Evolutionary conservation across 2,113 vertebrate species (phyloP).

Genomic region (Sceloporus undulatus): DNA sequence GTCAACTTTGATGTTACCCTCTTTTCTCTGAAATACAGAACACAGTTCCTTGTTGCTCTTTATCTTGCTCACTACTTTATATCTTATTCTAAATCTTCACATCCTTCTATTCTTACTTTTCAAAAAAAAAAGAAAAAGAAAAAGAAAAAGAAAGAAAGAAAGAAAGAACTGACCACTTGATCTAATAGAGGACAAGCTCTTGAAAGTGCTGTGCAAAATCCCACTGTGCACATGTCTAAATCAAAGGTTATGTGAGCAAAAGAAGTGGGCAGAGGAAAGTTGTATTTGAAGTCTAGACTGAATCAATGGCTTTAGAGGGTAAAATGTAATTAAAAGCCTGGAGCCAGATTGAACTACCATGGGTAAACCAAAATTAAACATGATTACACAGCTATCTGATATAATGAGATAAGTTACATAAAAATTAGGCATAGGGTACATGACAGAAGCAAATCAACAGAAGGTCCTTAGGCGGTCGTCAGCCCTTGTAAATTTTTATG

Average conservation of each 20-base stretch:
- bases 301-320: slow-evolving; percentile 70
- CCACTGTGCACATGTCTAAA: slow-evolving; percentile 41
- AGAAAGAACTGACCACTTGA: not conserved
- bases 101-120: not conserved
- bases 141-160: not conserved
- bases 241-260: slow-evolving; percentile 56
- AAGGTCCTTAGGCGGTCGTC: slow-evolving; percentile 60
- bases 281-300: slow-evolving; percentile 63
- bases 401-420: slow-evolving; percentile 73
- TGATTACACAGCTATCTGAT: slow-evolving; percentile 74
- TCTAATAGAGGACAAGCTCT: slow-evolving; percentile 28
- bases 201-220: slow-evolving; percentile 34
- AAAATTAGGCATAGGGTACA: slow-evolving; percentile 61
- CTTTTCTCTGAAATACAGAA: accelerated
- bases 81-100: not conserved
- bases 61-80: not conserved
- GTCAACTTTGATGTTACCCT: not conserved
- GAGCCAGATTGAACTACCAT: slow-evolving; percentile 67
- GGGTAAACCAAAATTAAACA: slow-evolving; percentile 80
- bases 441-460: slow-evolving; percentile 62
- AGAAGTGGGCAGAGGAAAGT: slow-evolving; percentile 54
- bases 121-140: too few relatives aligned
- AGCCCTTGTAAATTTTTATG: slow-evolving; percentile 61
- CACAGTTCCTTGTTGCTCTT: slow-evolving; percentile 12
- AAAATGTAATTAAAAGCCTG: slow-evolving; percentile 76